Conservation (phyloP, 1,140 invertebrate genomes). For the Hydropsyche tenuis region DNA sequence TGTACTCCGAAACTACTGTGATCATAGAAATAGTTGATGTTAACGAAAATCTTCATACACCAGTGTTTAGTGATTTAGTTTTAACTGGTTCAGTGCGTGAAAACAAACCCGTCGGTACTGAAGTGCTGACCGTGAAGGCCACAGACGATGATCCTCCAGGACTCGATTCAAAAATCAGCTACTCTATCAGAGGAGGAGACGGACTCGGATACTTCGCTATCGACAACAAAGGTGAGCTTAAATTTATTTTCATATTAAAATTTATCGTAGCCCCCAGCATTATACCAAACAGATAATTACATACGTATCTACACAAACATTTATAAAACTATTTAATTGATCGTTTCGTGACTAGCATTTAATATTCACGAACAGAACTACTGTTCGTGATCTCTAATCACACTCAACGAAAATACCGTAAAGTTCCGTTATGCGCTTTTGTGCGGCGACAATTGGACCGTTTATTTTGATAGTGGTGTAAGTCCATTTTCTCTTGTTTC, state of each 20-base stretch:
- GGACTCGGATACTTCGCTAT: conserved; percentile 92
- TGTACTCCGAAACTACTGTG: conserved; percentile 77
- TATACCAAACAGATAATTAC: neutral
- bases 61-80: conserved; percentile 84
- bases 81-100: conserved; percentile 74
- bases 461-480: too few relatives aligned
- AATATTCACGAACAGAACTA: neutral
- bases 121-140: conserved; percentile 79
- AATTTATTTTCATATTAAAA: conserved; percentile 19
- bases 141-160: conserved; percentile 79
- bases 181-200: conserved; percentile 86
- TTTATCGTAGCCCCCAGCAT: neutral
- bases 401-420: neutral
- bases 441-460: neutral
- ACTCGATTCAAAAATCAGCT: conserved; percentile 80
- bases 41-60: conserved; percentile 87
- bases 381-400: neutral
- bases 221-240: conserved; percentile 81
- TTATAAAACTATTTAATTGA: neutral
- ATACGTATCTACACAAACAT: neutral
- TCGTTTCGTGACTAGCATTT: conserved; percentile 9
- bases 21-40: conserved; percentile 92
- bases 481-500: too few relatives aligned
- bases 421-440: neutral
- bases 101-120: conserved; percentile 75